These are phyloP conservation scores for Halcyon chelicuti DNA, from an alignment of 2,797 vertebrate species.

Conservation along the genomic window DNA sequence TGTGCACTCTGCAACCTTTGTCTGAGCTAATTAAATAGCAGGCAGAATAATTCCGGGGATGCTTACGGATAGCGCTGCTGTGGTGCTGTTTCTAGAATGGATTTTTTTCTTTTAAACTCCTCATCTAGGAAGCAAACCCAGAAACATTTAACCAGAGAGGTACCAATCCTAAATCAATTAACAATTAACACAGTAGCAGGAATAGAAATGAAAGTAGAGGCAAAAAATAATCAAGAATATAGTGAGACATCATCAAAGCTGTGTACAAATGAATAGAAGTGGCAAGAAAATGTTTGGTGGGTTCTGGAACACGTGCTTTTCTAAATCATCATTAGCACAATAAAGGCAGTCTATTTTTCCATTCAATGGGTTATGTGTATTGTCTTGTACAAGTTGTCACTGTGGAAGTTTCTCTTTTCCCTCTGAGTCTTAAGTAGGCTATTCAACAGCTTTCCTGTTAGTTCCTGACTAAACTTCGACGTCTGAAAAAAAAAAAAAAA, in stretches of 20 bases:
- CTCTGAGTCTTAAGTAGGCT: conserved; percentile 5
- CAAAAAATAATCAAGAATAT: not conserved
- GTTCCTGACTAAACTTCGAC: not conserved
- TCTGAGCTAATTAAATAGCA: conserved; percentile 69
- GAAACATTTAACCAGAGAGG: not conserved
- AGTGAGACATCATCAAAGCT: not conserved
- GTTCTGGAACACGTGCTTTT: conserved; percentile 31
- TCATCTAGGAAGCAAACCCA: not conserved
- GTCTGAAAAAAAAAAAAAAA: conserved; percentile 5
- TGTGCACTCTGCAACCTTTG: conserved; percentile 63
- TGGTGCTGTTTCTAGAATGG: conserved; percentile 21
- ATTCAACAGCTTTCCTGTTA: conserved; percentile 26
- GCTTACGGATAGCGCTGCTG: not conserved
- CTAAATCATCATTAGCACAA: not conserved
- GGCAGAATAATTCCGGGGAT: conserved; percentile 38
- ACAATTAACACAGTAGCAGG: not conserved
- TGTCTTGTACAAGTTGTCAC: conserved; percentile 33
- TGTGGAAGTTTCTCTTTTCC: conserved; percentile 44
- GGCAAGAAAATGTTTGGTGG: not conserved
- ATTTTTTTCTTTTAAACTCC: not conserved
- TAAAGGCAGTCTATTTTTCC: conserved; percentile 38
- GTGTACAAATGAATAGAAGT: not conserved
- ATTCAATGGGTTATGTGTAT: not conserved
- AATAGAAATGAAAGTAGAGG: not conserved
- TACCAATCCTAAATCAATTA: not conserved